phyloP scores from a whole-genome alignment of 2,888 invertebrate species.

The Steinernema scapterisci region DNA sequence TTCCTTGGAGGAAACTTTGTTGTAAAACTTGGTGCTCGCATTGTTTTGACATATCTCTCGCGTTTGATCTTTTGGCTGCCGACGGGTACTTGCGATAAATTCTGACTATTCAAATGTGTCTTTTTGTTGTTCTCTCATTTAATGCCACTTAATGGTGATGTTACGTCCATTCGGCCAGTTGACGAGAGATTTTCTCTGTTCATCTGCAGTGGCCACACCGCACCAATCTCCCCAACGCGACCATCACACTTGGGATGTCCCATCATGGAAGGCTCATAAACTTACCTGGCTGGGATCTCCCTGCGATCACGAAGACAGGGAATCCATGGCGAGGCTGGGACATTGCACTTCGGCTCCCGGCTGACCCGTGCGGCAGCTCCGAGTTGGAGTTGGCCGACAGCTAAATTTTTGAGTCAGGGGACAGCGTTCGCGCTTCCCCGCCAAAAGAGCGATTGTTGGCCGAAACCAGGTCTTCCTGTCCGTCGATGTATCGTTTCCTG shows the following conservation, averaged over 20 bases:
- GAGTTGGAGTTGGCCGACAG: constrained; percentile 72
- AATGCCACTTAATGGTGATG: no score
- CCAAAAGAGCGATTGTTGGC: not conserved
- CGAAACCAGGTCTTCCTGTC: no score
- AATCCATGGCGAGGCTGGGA: constrained; percentile 76
- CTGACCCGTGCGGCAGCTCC: constrained; percentile 79
- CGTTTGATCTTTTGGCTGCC: not conserved
- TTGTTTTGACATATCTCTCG: not conserved
- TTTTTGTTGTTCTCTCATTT: no score
- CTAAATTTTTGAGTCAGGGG: constrained; percentile 64
- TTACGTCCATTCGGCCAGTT: no score
- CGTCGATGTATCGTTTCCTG: no score
- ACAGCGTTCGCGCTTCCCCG: constrained; percentile 25
- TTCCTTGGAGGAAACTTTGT: not conserved
- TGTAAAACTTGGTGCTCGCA: not conserved
- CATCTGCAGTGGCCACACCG: no score
- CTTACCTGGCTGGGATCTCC: constrained; percentile 79
- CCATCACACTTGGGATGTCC: not conserved
- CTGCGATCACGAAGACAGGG: constrained; percentile 78
- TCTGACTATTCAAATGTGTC: no score
- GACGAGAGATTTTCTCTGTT: no score
- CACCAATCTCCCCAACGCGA: no score
- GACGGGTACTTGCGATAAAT: constrained; percentile 6
- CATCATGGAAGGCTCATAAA: constrained; percentile 45
- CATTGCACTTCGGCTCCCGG: constrained; percentile 77